Conservation (phyloP, 2,797 vertebrate species). For the Pseudopleuronectes americanus region DNA sequence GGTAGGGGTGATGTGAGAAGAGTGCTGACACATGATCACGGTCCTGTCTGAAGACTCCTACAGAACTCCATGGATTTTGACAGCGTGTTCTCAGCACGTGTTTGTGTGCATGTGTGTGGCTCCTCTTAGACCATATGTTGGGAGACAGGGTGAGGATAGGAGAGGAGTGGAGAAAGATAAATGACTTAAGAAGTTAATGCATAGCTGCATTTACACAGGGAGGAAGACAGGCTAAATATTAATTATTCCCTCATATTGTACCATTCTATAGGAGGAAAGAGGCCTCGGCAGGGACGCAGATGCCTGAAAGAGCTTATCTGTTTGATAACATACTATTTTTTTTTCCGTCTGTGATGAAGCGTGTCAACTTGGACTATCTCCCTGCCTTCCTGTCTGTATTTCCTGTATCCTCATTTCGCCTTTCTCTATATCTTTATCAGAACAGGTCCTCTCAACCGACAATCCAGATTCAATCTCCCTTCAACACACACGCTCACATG, state of each 20-base stretch:
- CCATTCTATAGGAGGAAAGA: conserved; percentile 62
- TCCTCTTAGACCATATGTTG: conserved; percentile 78
- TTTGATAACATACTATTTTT: conserved; percentile 30
- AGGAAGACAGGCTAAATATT: conserved; percentile 72
- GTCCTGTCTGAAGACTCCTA: conserved; percentile 16
- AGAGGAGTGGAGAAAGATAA: conserved; percentile 76
- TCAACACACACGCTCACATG: conserved; percentile 48
- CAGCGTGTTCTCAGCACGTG: conserved; percentile 6
- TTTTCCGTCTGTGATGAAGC: conserved; percentile 15
- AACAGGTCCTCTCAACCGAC: conserved; percentile 45
- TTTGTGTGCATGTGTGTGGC: conserved; percentile 45
- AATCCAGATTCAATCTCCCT: conserved; percentile 49
- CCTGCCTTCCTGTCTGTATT: conserved; percentile 3
- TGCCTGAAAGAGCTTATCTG: conserved; percentile 30
- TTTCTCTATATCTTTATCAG: conserved; percentile 38
- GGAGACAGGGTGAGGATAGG: conserved; percentile 72
- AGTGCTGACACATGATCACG: neutral
- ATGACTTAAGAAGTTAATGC: conserved; percentile 81
- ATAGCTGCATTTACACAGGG: conserved; percentile 77
- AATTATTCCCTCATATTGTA: conserved; percentile 70
- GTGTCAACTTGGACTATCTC: conserved; percentile 11
- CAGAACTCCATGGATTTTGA: conserved; percentile 14
- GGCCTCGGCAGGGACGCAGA: conserved; percentile 50
- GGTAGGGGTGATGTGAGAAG: conserved; percentile 6
- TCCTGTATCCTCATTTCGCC: neutral